Conservation (phyloP, 2,113 vertebrate species). For the Typhlomys cinereus region DNA sequence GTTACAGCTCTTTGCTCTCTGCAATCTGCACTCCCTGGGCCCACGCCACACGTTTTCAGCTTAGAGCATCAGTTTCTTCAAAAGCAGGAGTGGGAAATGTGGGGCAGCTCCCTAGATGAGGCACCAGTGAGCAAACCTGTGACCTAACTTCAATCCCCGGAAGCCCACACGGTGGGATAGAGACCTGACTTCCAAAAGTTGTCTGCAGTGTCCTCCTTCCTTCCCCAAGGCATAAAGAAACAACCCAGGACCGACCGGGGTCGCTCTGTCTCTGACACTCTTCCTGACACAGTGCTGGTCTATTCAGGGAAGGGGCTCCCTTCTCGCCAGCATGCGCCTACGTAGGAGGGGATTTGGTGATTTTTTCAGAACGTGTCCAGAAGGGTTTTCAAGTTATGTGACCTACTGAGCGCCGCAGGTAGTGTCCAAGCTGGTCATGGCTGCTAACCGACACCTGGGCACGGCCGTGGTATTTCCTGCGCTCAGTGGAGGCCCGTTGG, state of each 20-base stretch:
- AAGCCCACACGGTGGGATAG: neutral
- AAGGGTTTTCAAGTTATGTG: neutral
- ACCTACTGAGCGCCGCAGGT: neutral
- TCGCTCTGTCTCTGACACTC: neutral
- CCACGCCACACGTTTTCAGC: neutral
- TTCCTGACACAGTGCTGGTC: too few species aligned
- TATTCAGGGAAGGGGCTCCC: too few species aligned
- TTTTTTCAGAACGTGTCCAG: neutral
- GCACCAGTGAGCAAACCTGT: too few species aligned
- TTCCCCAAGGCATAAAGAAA: too few species aligned
- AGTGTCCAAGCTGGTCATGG: too few species aligned
- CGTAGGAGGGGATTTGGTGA: neutral
- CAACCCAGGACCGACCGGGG: too few species aligned
- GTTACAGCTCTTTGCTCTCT: neutral
- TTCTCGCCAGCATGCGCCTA: neutral
- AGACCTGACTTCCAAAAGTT: neutral
- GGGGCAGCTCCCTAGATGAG: too few species aligned
- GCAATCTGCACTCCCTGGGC: neutral
- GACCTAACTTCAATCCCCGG: too few species aligned
- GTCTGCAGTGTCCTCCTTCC: neutral
- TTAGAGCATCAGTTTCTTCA: neutral
- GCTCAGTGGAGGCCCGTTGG: neutral
- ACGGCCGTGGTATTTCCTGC: fast-evolving
- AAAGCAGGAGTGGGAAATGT: too few species aligned
- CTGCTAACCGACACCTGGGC: fast-evolving